phyloP scores from a whole-genome alignment of 2,113 vertebrate genomes.

The Bos indicus region DNA sequence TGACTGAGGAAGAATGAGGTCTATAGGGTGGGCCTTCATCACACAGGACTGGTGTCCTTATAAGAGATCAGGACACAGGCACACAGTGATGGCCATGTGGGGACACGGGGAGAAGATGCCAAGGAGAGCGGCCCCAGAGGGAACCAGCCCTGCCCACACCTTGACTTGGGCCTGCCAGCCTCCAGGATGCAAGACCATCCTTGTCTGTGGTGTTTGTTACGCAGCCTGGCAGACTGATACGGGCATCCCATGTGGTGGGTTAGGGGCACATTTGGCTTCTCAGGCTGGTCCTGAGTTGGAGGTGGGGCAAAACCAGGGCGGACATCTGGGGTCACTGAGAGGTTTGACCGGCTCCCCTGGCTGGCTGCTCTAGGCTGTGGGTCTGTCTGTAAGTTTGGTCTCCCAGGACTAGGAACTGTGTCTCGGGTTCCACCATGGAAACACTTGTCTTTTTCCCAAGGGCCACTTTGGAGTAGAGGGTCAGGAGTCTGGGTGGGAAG shows the following conservation, averaged over 20 bases:
- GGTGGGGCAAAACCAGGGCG: too few relatives aligned
- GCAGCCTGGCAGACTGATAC: not conserved
- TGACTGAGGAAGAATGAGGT: not conserved
- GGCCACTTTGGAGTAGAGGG: not conserved
- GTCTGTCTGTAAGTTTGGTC: not conserved
- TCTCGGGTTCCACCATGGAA: not conserved
- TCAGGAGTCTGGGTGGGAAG: not conserved
- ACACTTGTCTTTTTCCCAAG: not conserved
- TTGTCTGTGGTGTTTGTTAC: not conserved
- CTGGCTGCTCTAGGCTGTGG: not conserved
- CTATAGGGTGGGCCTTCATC: not conserved
- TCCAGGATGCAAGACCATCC: not conserved
- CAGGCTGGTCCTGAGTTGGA: not conserved
- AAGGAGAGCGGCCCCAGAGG: not conserved
- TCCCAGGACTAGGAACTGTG: not conserved
- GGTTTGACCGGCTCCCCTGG: not conserved
- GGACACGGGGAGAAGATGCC: not conserved
- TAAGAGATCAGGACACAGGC: not conserved
- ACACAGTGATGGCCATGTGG: not conserved
- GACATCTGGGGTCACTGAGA: not conserved
- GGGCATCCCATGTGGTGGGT: fast-evolving
- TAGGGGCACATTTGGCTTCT: not conserved
- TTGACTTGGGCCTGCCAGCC: not conserved
- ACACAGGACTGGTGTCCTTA: not conserved
- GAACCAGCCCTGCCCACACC: not conserved